phyloP scores from a whole-genome alignment of 2,113 vertebrate species.

The Pygoscelis antarcticus region DNA sequence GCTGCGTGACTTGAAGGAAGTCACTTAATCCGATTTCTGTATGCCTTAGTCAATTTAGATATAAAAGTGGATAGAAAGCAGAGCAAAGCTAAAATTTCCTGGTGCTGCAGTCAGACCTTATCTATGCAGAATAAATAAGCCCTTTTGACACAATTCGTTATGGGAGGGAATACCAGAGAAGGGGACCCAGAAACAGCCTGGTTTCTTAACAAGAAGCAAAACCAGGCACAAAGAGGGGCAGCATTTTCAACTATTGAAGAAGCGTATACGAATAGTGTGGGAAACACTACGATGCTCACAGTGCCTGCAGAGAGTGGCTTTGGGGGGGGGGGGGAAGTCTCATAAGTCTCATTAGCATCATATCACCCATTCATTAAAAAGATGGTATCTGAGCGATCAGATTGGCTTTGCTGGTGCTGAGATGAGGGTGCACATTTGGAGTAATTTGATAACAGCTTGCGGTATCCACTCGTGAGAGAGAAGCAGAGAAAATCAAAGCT shows the following conservation, averaged over 20 bases:
- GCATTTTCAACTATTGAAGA: background rate
- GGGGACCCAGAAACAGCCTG: background rate
- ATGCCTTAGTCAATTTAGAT: constrained; percentile 44
- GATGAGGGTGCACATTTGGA: background rate
- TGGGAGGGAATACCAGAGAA: background rate
- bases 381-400: background rate
- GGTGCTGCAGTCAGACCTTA: constrained; percentile 4
- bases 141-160: background rate
- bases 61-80: constrained; percentile 39
- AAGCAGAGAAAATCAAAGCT: background rate
- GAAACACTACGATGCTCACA: background rate
- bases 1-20: constrained; percentile 17
- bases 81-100: background rate
- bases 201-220: background rate
- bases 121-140: background rate
- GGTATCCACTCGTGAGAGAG: background rate
- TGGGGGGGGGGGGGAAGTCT: background rate
- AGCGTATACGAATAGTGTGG: fast-evolving
- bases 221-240: background rate
- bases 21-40: constrained; percentile 55
- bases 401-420: background rate
- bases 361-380: background rate
- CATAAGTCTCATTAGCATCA: background rate
- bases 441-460: background rate
- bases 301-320: background rate